Evolutionary conservation across 2,797 vertebrate genomes (phyloP).

Genomic region (Etheostoma nigrum): DNA sequence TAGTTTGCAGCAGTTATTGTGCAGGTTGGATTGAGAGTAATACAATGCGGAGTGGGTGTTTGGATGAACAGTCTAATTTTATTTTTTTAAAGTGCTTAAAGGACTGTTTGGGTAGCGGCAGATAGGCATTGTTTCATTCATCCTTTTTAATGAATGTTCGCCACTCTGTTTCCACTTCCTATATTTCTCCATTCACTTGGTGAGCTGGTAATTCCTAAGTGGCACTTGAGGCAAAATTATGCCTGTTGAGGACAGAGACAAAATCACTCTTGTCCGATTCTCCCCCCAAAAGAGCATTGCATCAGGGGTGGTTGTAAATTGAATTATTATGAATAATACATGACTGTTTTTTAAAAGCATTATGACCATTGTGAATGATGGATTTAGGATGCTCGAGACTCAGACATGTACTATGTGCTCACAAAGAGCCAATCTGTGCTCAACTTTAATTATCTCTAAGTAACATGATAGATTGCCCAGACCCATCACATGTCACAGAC

Average conservation of each 20-base stretch:
- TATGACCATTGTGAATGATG: constrained; percentile 65
- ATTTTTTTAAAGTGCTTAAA: background rate
- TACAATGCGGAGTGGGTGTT: constrained; percentile 25
- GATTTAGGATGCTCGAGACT: constrained; percentile 58
- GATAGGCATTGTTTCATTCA: constrained; percentile 38
- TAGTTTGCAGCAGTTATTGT: constrained; percentile 32
- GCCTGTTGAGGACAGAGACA: constrained; percentile 32
- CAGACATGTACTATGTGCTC: constrained; percentile 29
- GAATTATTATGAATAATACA: constrained; percentile 61
- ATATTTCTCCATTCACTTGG: constrained; percentile 33
- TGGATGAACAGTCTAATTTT: constrained; percentile 13
- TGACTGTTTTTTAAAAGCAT: constrained; percentile 59
- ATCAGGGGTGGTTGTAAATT: constrained; percentile 45
- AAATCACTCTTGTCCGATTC: constrained; percentile 39
- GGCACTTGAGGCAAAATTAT: constrained; percentile 48
- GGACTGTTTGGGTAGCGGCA: constrained; percentile 17
- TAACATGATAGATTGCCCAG: constrained; percentile 49
- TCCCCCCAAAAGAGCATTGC: constrained; percentile 16
- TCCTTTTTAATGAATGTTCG: constrained; percentile 12
- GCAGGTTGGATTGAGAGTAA: constrained; percentile 45
- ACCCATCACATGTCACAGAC: constrained; percentile 44
- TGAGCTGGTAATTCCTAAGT: constrained; percentile 58
- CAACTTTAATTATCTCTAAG: constrained; percentile 63
- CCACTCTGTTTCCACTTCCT: constrained; percentile 4
- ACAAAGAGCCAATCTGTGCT: constrained; percentile 44